These are phyloP conservation scores for Emys orbicularis DNA, from an alignment of 2,797 vertebrate species.

Conservation along the genomic window DNA sequence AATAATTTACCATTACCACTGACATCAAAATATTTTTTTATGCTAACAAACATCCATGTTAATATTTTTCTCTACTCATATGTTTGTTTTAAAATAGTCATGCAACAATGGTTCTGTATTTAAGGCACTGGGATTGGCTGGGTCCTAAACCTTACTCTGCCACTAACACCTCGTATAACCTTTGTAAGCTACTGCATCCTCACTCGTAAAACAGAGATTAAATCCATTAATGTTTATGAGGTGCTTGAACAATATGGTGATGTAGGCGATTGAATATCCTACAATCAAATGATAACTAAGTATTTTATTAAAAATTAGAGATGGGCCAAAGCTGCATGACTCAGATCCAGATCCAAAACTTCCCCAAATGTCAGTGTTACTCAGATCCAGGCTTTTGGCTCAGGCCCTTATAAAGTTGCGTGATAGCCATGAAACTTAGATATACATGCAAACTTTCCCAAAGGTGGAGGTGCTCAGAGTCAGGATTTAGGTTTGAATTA, in stretches of 20 bases:
- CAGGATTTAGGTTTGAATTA: neutral
- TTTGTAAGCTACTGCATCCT: neutral
- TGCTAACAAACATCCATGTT: rapidly evolving
- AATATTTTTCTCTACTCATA: neutral
- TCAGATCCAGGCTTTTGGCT: neutral
- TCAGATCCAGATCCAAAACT: neutral
- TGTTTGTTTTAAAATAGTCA: neutral
- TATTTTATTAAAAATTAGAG: neutral
- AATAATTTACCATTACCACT: neutral
- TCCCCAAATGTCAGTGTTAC: neutral
- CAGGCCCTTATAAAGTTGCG: neutral
- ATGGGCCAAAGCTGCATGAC: neutral
- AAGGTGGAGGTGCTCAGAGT: rapidly evolving
- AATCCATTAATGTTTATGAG: neutral
- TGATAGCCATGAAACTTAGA: neutral
- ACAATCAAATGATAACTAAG: neutral
- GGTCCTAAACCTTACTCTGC: neutral
- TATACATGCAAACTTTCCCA: neutral
- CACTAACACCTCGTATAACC: neutral
- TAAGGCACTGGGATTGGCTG: neutral
- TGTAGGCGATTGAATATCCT: neutral
- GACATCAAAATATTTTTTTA: neutral
- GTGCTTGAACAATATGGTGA: neutral
- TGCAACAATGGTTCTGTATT: neutral
- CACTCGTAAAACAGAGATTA: neutral